Conservation (phyloP, 37 sponge, comb jelly and placozoan species). For the Aphrocallistes beatrix region DNA sequence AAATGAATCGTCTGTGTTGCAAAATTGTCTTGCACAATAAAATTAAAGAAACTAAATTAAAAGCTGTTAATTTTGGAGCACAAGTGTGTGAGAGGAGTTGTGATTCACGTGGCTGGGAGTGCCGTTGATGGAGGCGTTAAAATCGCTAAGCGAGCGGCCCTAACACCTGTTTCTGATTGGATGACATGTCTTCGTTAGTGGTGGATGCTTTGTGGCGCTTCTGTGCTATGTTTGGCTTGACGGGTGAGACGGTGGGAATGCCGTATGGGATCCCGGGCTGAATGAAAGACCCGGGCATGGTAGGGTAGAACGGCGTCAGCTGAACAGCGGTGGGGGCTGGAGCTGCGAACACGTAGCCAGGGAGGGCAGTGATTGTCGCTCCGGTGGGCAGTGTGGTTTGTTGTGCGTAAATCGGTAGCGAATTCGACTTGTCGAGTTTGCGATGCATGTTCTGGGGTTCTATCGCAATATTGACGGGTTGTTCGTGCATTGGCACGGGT, state of each 20-base stretch:
- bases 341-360: background rate
- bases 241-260: background rate
- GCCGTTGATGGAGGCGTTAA: background rate
- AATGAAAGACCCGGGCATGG: background rate
- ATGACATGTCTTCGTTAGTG: background rate
- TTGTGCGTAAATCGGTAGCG: conserved; percentile 8
- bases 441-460: background rate
- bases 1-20: background rate
- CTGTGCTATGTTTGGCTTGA: background rate
- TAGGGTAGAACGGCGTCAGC: background rate
- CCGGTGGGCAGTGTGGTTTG: background rate
- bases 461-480: background rate
- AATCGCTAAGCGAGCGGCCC: conserved; percentile 5
- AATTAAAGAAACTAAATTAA: conserved; percentile 15
- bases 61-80: background rate
- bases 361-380: background rate
- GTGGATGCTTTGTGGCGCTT: background rate
- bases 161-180: background rate
- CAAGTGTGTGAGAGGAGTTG: background rate
- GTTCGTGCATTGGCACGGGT: background rate
- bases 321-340: background rate
- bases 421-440: background rate
- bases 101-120: no score
- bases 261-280: background rate
- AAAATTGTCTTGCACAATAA: conserved; percentile 18